Base-by-base conservation (phyloP, 2,113 vertebrate species). In the Excalfactoria chinensis region DNA sequence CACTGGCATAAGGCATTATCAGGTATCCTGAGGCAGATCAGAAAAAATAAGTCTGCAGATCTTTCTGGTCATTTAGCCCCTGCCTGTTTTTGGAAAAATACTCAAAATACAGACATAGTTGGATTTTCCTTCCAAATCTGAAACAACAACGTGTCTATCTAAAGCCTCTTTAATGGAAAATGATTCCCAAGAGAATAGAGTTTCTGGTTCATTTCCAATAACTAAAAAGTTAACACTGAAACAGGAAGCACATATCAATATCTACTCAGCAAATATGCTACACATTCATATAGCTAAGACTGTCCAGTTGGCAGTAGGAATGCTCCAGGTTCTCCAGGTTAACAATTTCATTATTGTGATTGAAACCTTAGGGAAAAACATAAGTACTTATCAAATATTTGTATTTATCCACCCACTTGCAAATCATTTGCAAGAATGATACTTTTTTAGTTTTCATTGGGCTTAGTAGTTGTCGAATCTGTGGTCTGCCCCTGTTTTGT, bases 241-340 rank as follows among this genome's bases (percentile, higher is more conserved):
- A 93, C 94, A 97, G 97, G 96, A 98, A 97, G 89, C 91, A 49
- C 69, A 72, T 94, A 96, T 97, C 97, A 97, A 96, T 97, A 97
- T 90, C 88, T 89, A 66, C 85, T 95, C 94, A 63, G 91, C 90
- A 96, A 97, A 96, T 94, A 92, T 9, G 12, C 68, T 90, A 63
- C 93, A 78, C 91, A 88, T 93, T 97, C 96, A 93, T 96, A 6
- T n/a, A 79, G 95, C 62, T 89, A 77, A 90, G 95, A 93, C 91
- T 91, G 96, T 96, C 93, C 90, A 81, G 90, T 97, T 95, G 96
- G 96, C 93, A 86, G 93, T 97, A 96, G 95, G 95, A 96, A 90
- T 86, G 69, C 86, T 97, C 93, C 95, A 88, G 48, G 60, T 95
- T 95, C 76, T 90, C 70, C 69, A 84, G 95, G 86, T 71, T 87